phyloP scores from a whole-genome alignment of 2,888 invertebrate species.

The Labia minor region DNA sequence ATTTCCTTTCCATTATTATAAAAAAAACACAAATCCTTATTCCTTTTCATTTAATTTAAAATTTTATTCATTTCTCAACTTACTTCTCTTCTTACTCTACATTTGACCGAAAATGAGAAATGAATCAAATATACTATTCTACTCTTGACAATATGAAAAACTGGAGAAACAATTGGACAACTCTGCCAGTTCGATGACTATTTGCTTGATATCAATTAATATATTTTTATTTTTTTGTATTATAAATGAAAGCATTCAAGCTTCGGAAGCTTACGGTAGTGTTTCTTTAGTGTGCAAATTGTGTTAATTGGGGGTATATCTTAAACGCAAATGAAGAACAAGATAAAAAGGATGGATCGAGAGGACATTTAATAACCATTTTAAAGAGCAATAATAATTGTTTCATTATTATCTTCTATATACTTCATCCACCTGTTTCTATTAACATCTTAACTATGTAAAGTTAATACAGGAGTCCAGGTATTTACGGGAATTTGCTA shows the following conservation, averaged over 20 bases:
- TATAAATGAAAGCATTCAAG: not conserved
- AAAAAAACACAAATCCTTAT: slow-evolving; percentile 1
- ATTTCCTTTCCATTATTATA: not conserved
- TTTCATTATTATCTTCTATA: not conserved
- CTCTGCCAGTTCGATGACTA: not conserved
- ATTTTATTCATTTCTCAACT: not conserved
- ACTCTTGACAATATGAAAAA: not conserved
- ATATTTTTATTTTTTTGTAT: not conserved
- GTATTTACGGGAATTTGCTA: not conserved
- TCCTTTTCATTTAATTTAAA: not conserved
- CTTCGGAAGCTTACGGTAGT: not conserved
- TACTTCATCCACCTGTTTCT: not conserved
- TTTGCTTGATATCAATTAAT: not conserved
- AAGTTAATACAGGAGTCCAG: not conserved
- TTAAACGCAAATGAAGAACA: not conserved
- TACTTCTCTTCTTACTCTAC: not conserved
- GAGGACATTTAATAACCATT: not conserved
- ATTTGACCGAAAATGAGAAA: not conserved
- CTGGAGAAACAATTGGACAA: not conserved
- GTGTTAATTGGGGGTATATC: not conserved
- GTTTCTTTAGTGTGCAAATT: not conserved
- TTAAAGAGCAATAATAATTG: not conserved
- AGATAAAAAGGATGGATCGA: not conserved
- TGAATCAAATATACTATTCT: not conserved
- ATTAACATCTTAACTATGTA: not conserved